Conservation (phyloP, 2,888 invertebrate species). For the Himalopsyche anomala region DNA sequence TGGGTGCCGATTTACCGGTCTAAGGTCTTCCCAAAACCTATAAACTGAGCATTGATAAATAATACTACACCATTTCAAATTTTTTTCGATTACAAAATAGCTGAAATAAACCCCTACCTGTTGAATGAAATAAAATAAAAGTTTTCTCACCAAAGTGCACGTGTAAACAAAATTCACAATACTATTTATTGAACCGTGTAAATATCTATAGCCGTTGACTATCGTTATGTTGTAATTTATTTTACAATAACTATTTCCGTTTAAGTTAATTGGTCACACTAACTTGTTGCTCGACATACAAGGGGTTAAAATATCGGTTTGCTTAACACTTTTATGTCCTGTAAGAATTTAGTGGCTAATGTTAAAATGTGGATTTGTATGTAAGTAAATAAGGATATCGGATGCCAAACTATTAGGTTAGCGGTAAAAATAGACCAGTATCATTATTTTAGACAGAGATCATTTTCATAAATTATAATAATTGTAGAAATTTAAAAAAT, state of each 20-base stretch:
- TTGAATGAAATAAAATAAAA: background rate
- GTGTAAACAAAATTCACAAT: background rate
- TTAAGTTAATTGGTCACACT: background rate
- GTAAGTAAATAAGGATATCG: too few species aligned
- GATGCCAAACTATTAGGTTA: too few species aligned
- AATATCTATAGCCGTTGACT: background rate
- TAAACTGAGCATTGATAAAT: too few species aligned
- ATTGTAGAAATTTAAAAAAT: too few species aligned
- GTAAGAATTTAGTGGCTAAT: too few species aligned
- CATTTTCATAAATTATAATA: too few species aligned
- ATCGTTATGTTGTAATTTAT: background rate
- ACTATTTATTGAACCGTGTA: background rate
- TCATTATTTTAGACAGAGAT: too few species aligned
- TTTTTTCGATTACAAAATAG: background rate
- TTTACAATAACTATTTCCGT: constrained; percentile 13
- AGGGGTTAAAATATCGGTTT: background rate
- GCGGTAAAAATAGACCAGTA: too few species aligned
- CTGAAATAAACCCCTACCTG: background rate
- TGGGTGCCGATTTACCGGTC: too few species aligned
- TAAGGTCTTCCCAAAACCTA: too few species aligned
- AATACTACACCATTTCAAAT: background rate
- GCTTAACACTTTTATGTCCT: background rate
- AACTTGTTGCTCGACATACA: constrained; percentile 12
- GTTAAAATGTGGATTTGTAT: too few species aligned
- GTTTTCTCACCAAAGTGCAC: background rate